Conservation (phyloP, 2,888 invertebrate genomes). For the Cheilosia urbana region DNA sequence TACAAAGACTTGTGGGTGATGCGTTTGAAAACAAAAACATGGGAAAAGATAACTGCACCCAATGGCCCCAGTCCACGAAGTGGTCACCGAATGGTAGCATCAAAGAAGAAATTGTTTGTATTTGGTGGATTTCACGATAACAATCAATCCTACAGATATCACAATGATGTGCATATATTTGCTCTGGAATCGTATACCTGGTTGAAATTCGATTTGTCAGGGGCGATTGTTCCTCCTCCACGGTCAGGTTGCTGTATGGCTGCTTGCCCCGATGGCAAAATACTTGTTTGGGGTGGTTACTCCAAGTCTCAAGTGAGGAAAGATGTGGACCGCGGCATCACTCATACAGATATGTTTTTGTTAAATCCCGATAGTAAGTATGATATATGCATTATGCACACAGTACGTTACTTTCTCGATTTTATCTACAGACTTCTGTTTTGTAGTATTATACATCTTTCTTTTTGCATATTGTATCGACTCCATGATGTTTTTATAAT, state of each 20-base stretch:
- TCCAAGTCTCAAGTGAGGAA: conserved; percentile 90
- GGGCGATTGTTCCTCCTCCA: conserved; percentile 88
- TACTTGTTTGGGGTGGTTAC: conserved; percentile 91
- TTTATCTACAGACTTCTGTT: too few species aligned
- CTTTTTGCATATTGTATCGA: too few species aligned
- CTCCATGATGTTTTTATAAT: too few species aligned
- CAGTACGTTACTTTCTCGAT: too few species aligned
- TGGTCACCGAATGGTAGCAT: conserved; percentile 94
- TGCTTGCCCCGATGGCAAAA: conserved; percentile 85
- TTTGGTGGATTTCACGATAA: conserved; percentile 98
- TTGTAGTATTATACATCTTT: too few species aligned
- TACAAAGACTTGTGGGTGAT: conserved; percentile 96
- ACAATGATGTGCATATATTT: conserved; percentile 93
- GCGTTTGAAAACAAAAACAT: conserved; percentile 89
- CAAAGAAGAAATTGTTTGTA: conserved; percentile 91
- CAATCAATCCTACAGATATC: conserved; percentile 93
- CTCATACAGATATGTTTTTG: conserved; percentile 89
- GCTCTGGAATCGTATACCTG: conserved; percentile 91
- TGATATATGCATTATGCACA: too few species aligned
- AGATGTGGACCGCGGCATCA: conserved; percentile 89
- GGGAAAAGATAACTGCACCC: conserved; percentile 91
- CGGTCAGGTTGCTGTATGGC: conserved; percentile 90
- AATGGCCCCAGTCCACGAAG: conserved; percentile 93
- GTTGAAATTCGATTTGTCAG: conserved; percentile 88
- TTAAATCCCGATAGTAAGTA: conserved; percentile 87